phyloP scores from a whole-genome alignment of 2,113 vertebrate genomes.

The Noturus placidus region DNA sequence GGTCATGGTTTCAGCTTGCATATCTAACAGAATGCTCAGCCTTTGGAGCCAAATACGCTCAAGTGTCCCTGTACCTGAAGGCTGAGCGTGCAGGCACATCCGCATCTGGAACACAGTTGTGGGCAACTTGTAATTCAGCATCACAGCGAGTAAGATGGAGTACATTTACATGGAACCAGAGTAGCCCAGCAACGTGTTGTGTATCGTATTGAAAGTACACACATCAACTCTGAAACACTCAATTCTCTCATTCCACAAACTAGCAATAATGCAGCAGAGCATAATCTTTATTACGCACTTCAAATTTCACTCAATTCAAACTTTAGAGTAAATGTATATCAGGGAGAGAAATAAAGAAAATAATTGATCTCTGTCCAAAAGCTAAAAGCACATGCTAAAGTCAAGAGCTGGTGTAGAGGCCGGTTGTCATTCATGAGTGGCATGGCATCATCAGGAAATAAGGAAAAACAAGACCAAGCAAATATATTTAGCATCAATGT shows the following conservation, averaged over 20 bases:
- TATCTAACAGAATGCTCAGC: constrained; percentile 25
- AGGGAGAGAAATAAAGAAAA: background rate
- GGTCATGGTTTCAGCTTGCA: constrained; percentile 30
- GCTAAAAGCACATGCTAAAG: background rate
- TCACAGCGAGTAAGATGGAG: constrained; percentile 6
- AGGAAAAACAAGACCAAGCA: background rate
- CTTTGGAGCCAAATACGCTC: background rate
- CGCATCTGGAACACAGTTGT: constrained; percentile 55
- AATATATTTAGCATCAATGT: background rate
- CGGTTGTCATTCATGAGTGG: background rate
- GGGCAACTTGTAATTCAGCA: constrained; percentile 24
- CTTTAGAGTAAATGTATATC: background rate
- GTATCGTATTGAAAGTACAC: background rate
- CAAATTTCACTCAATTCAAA: background rate
- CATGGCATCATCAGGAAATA: background rate
- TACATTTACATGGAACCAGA: constrained; percentile 13
- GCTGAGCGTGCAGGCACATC: constrained; percentile 2
- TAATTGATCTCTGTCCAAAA: background rate
- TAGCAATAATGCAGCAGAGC: background rate
- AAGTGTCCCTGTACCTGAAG: background rate
- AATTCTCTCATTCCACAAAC: background rate
- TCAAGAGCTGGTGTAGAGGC: background rate
- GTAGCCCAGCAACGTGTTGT: constrained; percentile 6
- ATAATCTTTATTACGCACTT: background rate
- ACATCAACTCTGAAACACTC: background rate